Percentiles rank a stretch among this genome's conserved stretches.
phyloP scores from a whole-genome alignment of 2,797 vertebrate species.

The Parauchenoglanis ngamensis region DNA sequence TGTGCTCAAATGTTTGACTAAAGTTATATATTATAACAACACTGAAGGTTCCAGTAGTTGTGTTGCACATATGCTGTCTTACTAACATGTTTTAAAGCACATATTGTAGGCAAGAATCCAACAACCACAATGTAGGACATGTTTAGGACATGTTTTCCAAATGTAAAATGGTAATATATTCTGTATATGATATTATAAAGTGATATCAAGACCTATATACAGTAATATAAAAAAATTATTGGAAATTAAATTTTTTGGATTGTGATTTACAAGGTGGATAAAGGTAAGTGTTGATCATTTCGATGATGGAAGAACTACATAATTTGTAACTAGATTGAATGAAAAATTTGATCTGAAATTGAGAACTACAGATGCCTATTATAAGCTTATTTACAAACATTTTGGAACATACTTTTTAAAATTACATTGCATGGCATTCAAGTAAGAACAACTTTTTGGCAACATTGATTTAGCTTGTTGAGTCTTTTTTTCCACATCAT shows the following conservation, averaged over 20 bases:
- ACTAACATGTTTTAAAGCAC: conserved; percentile 28
- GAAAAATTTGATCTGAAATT: not conserved
- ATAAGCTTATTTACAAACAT: not conserved
- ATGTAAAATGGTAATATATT: conserved; percentile 1
- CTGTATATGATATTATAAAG: not conserved
- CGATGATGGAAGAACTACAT: not conserved
- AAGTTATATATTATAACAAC: not conserved
- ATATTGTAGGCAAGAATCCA: conserved; percentile 10
- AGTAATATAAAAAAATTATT: not conserved
- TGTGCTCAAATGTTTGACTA: conserved; percentile 88
- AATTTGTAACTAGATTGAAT: not conserved
- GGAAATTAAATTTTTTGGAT: not conserved
- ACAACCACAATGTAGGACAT: not conserved
- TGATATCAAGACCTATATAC: not conserved
- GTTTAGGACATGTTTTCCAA: not conserved
- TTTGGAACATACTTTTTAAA: not conserved
- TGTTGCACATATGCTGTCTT: not conserved
- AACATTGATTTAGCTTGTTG: not conserved
- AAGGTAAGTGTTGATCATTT: not conserved
- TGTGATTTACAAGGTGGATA: not conserved
- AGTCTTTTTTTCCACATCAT: not conserved
- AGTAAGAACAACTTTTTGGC: not conserved
- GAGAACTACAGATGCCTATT: not conserved
- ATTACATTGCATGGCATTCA: not conserved
- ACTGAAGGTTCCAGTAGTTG: not conserved